Base-by-base conservation (phyloP, 2,797 vertebrate genomes). In the Argyrosomus regius region DNA sequence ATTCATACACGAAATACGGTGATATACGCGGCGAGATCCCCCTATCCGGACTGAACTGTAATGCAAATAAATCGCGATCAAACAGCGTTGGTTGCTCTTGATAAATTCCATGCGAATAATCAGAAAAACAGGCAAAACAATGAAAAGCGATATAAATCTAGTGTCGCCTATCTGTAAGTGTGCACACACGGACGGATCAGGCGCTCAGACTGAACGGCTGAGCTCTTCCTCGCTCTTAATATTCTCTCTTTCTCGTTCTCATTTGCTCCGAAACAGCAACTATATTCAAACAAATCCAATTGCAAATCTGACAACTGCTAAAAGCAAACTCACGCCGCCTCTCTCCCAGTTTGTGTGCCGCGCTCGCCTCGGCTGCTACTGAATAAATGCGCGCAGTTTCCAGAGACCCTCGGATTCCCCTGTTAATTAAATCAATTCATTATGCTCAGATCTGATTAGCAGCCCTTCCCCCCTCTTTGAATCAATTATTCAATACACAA, bases 401-500 rank as follows among this genome's bases (percentile, higher is more conserved):
- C 97, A 96, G 96, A 97, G 97, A 97, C 96, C 97, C 98, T 95
- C 95, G 96, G 97, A 98, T 97, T 98, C 98, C 98, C 98, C 96
- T 97, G 98, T 98, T 99, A 99, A 99, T 99, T 99, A 99, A 99
- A 99, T 99, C 98, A 99, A 99, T 99, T 99, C 98, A 99, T 99
- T 99, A 99, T 97, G 98, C 97, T 97, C 97, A 97, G 98, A 99
- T 99, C 98, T 99, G 98, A 99, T 99, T 99, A 99, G 98, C 97
- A 95, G 96, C 97, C 98, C 97, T 96, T 96, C 97, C 97, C 97
- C 97, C 97, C 96, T 96, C 97, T 98, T 98, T 98, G 98, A 99
- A 99, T 99, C 98, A 99, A 99, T 99, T 99, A 99, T 99, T 99
- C 98, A 99, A 99, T 99, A 99, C 98, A 99, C 98, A 99, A 99